A percentile compares a stretch with the other conserved stretches of the same genome.
These are phyloP conservation scores for Lamproptera curius DNA, from an alignment of 2,888 invertebrate genomes.

Conservation along the genomic window DNA sequence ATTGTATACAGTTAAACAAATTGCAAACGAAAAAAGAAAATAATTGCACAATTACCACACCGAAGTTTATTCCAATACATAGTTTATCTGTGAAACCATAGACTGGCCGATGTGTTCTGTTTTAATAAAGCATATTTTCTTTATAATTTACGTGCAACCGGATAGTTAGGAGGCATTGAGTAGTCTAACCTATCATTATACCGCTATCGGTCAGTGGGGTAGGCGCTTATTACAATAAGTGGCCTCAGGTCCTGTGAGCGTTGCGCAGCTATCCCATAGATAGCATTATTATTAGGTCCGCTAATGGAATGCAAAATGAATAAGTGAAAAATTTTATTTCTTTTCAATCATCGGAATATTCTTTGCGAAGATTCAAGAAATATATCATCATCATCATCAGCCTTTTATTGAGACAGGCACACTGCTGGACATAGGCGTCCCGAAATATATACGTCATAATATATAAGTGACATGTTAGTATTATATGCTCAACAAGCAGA, in stretches of 20 bases:
- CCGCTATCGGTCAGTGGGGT: conserved; percentile 19
- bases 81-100: neutral
- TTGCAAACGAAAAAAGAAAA: neutral
- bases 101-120: neutral
- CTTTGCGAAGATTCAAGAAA: too few relatives aligned
- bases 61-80: neutral
- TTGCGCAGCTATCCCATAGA: conserved; percentile 11
- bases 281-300: neutral
- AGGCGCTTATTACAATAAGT: conserved; percentile 11
- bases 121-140: conserved; percentile 12
- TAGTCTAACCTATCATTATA: conserved; percentile 14
- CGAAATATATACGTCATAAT: too few relatives aligned
- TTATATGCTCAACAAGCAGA: too few relatives aligned
- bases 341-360: too few relatives aligned
- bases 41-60: too few relatives aligned
- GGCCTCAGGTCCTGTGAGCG: conserved; percentile 7
- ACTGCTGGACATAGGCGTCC: too few relatives aligned
- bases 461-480: too few relatives aligned
- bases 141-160: conserved; percentile 12
- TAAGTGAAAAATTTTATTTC: too few relatives aligned
- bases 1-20: neutral
- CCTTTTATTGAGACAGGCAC: too few relatives aligned
- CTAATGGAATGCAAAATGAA: conserved; percentile 6
- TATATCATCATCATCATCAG: too few relatives aligned
- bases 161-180: conserved; percentile 2